Percentiles rank a stretch among this genome's conserved stretches.
Evolutionary conservation across 2,113 vertebrate species (phyloP).

Genomic region (Atlantisia rogersi): DNA sequence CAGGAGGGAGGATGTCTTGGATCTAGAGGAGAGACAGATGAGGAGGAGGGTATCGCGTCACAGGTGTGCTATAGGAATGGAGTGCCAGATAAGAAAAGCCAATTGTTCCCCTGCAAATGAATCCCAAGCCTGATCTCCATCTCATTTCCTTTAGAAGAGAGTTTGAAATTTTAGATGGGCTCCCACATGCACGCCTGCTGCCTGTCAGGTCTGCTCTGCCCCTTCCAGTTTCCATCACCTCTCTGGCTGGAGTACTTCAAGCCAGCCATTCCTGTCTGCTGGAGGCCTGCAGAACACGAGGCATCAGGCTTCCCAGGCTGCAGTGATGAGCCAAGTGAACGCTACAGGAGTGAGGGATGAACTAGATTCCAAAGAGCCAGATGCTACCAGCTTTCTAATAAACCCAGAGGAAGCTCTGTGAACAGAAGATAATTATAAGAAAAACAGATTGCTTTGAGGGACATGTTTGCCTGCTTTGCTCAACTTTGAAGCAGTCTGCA

Average conservation of each 20-base stretch:
- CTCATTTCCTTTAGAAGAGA: neutral
- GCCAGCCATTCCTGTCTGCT: neutral
- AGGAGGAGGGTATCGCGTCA: neutral
- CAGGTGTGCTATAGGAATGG: neutral
- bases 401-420: neutral
- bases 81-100: neutral
- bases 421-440: neutral
- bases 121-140: neutral
- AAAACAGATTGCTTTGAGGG: neutral
- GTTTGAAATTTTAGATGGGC: neutral
- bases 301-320: neutral
- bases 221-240: neutral
- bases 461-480: neutral
- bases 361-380: neutral
- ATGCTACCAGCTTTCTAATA: neutral
- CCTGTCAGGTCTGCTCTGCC: neutral
- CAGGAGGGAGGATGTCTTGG: neutral
- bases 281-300: neutral
- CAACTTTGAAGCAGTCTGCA: neutral
- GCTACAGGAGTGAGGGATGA: neutral
- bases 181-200: neutral
- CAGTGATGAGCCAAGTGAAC: neutral
- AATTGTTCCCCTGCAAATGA: neutral
- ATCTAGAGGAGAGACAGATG: neutral
- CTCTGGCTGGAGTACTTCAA: neutral